phyloP scores from a whole-genome alignment of 1,140 invertebrate genomes.

The Steinernema khuongi region DNA sequence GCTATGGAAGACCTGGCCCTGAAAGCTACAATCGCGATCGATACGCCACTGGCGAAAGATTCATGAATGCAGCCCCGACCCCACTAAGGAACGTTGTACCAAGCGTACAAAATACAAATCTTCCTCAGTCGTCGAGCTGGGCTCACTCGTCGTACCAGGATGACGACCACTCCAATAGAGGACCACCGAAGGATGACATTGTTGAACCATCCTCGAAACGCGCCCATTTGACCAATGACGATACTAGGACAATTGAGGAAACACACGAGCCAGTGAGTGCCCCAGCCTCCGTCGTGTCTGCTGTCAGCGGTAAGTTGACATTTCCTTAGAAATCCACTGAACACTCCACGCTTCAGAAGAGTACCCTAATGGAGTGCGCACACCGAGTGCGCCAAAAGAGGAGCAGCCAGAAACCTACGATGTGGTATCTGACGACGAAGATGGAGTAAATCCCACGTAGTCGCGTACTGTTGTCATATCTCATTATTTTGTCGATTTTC shows the following conservation, averaged over 20 bases:
- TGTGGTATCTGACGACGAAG: not conserved
- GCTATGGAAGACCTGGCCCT: not conserved
- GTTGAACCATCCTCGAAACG: not conserved
- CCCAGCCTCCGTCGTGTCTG: not conserved
- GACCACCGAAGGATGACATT: not conserved
- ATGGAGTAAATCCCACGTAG: not conserved
- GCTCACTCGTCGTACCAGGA: not conserved
- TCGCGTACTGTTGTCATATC: not conserved
- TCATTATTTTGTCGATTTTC: not conserved
- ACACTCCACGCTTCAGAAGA: no score
- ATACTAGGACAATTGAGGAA: not conserved
- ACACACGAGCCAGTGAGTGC: not conserved
- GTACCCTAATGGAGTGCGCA: not conserved
- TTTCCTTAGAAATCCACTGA: not conserved
- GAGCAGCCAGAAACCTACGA: not conserved
- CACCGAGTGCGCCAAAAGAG: not conserved
- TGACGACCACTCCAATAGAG: not conserved
- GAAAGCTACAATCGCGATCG: not conserved
- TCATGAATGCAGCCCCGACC: not conserved
- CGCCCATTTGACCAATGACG: not conserved
- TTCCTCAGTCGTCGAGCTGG: not conserved
- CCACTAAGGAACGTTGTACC: not conserved
- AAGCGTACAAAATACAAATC: not conserved
- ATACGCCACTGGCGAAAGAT: not conserved
- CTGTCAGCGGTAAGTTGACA: constrained; percentile 5